Conservation (phyloP, 2,797 vertebrate genomes). For the Pygocentrus nattereri region DNA sequence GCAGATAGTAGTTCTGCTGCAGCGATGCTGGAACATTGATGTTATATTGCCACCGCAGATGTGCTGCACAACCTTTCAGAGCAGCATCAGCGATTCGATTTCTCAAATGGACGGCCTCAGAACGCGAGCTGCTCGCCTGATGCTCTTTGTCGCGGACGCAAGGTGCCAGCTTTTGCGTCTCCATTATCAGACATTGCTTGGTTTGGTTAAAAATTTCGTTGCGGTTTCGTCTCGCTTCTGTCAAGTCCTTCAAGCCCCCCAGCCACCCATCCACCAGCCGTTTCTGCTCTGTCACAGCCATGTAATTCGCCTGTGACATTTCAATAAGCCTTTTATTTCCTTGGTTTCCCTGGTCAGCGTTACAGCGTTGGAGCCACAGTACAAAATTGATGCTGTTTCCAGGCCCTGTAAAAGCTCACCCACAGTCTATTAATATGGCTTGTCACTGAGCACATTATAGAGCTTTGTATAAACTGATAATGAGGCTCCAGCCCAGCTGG, state of each 20-base stretch:
- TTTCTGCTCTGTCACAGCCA: neutral
- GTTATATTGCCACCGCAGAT: neutral
- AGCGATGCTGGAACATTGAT: neutral
- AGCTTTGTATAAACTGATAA: slow-evolving; percentile 50
- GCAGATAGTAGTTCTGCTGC: neutral
- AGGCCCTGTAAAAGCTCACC: slow-evolving; percentile 29
- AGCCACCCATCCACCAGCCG: too few relatives aligned
- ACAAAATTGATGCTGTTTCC: slow-evolving; percentile 21
- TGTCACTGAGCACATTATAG: slow-evolving; percentile 43
- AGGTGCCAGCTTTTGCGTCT: neutral
- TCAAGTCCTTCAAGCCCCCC: neutral
- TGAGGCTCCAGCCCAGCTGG: slow-evolving; percentile 35
- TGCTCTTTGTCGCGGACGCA: slow-evolving; percentile 6
- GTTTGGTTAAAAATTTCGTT: slow-evolving; percentile 21
- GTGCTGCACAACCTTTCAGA: slow-evolving; percentile 2
- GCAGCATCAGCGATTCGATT: slow-evolving; percentile 24
- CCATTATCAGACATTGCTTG: neutral
- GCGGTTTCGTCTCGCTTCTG: neutral
- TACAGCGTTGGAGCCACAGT: neutral
- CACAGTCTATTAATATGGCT: slow-evolving; percentile 40
- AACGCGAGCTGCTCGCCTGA: slow-evolving; percentile 2
- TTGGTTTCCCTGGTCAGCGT: slow-evolving; percentile 22
- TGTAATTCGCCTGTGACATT: slow-evolving; percentile 39
- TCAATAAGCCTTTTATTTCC: slow-evolving; percentile 11
- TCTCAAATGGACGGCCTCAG: slow-evolving; percentile 2